phyloP scores from a whole-genome alignment of 1,140 invertebrate genomes.

The Drosophila prosaltans region DNA sequence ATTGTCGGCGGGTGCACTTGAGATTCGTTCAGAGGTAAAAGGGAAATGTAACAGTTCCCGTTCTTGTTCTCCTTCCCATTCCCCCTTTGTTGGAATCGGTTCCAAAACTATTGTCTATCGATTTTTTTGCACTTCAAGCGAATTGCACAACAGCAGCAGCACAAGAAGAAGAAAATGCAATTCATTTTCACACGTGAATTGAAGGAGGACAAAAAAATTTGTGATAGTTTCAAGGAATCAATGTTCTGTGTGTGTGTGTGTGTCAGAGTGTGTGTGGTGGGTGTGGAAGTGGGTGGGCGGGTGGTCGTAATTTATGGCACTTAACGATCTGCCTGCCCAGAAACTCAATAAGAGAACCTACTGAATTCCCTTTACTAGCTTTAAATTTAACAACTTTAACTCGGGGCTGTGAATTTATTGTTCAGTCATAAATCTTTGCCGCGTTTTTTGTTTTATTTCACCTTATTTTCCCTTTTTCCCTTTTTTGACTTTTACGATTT shows the following conservation, averaged over 20 bases:
- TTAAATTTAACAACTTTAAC: constrained; percentile 41
- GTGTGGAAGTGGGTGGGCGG: constrained; percentile 51
- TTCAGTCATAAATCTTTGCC: constrained; percentile 40
- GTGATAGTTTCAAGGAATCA: constrained; percentile 47
- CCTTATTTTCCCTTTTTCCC: background rate
- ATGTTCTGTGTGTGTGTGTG: background rate
- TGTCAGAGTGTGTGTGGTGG: background rate
- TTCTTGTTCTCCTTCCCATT: no score
- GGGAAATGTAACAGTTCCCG: constrained; percentile 40
- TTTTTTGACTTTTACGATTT: constrained; percentile 41
- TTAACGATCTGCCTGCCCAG: constrained; percentile 52
- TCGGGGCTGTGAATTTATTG: constrained; percentile 49
- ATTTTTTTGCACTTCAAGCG: constrained; percentile 69
- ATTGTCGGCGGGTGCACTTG: background rate
- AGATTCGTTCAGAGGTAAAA: background rate
- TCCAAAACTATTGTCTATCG: constrained; percentile 62
- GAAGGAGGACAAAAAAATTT: constrained; percentile 39
- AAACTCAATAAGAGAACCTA: constrained; percentile 57
- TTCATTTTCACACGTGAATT: constrained; percentile 66
- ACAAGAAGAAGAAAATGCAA: constrained; percentile 62
- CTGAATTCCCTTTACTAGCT: background rate
- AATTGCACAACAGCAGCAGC: constrained; percentile 53
- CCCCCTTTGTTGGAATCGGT: constrained; percentile 17
- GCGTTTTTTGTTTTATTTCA: constrained; percentile 9
- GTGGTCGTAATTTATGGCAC: constrained; percentile 68